Evolutionary conservation across 2,797 vertebrate species (phyloP).

Genomic region (Scarus forsteni): DNA sequence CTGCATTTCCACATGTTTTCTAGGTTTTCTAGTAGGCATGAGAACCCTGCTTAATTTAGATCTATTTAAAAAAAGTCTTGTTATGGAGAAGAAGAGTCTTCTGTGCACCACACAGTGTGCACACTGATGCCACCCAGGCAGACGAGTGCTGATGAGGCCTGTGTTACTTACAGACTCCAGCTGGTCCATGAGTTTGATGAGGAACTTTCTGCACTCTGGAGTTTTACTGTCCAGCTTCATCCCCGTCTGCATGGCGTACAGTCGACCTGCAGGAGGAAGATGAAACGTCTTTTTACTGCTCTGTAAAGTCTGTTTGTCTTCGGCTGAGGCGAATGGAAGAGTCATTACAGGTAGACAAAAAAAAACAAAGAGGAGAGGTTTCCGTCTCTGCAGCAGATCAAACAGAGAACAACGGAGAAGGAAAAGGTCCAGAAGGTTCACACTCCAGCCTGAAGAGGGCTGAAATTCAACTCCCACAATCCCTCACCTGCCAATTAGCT

Average conservation of each 20-base stretch:
- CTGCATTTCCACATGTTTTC: too few relatives aligned
- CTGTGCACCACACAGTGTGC: too few relatives aligned
- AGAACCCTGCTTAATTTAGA: too few relatives aligned
- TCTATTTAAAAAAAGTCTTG: too few relatives aligned
- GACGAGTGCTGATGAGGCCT: background rate
- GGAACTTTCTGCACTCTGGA: slow-evolving; percentile 95
- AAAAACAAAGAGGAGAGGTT: background rate
- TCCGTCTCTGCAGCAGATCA: background rate
- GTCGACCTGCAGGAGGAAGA: slow-evolving; percentile 85
- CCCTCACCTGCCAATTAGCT: slow-evolving; percentile 38
- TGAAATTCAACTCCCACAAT: slow-evolving; percentile 32
- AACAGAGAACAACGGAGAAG: background rate
- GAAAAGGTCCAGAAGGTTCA: background rate
- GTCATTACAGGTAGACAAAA: too few relatives aligned
- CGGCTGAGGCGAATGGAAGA: too few relatives aligned
- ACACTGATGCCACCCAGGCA: background rate
- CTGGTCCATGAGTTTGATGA: slow-evolving; percentile 96
- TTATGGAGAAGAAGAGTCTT: too few relatives aligned
- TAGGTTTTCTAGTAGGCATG: too few relatives aligned
- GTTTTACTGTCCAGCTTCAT: slow-evolving; percentile 99
- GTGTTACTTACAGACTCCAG: slow-evolving; percentile 88
- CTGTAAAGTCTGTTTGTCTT: background rate
- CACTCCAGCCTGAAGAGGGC: background rate
- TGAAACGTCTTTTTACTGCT: slow-evolving; percentile 10
- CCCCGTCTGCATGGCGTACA: slow-evolving; percentile 96